These are phyloP conservation scores for Leptinotarsa texana DNA, from an alignment of 1,140 invertebrate species.

Conservation along the genomic window DNA sequence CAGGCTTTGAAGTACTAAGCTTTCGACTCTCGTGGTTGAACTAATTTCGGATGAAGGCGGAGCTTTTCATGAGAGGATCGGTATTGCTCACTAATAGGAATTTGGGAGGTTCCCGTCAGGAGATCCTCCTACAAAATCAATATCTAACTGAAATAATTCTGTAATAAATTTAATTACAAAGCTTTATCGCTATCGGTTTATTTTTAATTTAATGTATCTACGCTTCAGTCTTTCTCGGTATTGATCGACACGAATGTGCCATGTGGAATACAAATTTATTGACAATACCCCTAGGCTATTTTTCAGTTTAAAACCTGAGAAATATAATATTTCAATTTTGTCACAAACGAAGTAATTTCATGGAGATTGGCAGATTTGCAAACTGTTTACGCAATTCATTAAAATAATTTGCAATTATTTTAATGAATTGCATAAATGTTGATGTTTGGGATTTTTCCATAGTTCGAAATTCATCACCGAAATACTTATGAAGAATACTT, in stretches of 20 bases:
- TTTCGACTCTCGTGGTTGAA: constrained; percentile 29
- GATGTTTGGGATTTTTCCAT: too few species aligned
- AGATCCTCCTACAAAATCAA: constrained; percentile 27
- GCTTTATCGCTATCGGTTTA: background rate
- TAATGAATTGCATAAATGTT: too few species aligned
- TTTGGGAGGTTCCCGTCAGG: constrained; percentile 24
- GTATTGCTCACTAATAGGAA: constrained; percentile 19
- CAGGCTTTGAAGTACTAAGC: constrained; percentile 33
- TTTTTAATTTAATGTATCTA: constrained; percentile 8
- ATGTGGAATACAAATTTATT: background rate
- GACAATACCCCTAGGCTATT: too few species aligned
- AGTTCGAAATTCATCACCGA: too few species aligned
- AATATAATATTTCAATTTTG: too few species aligned
- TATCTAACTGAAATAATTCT: constrained; percentile 11
- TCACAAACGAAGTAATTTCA: too few species aligned
- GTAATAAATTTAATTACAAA: constrained; percentile 10
- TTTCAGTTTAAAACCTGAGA: too few species aligned
- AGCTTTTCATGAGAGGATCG: constrained; percentile 27
- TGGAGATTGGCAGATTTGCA: too few species aligned
- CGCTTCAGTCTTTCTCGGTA: background rate
- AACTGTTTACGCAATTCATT: too few species aligned
- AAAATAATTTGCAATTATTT: too few species aligned
- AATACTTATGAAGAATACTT: too few species aligned
- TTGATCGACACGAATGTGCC: background rate
- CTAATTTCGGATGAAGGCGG: constrained; percentile 36